These are phyloP conservation scores for Blera fallax DNA, from an alignment of 2,888 invertebrate species.

Conservation along the genomic window DNA sequence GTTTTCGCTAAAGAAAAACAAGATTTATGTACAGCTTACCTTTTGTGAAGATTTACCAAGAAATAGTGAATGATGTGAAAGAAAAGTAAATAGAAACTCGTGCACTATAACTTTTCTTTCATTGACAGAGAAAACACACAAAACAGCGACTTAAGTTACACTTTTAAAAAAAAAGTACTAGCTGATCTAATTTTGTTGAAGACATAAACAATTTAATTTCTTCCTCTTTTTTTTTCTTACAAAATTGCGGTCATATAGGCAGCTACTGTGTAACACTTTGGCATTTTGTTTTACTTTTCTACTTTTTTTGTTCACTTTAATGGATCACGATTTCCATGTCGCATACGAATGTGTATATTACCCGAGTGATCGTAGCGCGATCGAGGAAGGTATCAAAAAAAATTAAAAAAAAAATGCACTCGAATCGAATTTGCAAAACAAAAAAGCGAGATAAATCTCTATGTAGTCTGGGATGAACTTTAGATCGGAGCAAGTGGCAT, in stretches of 20 bases:
- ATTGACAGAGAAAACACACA: constrained; percentile 3
- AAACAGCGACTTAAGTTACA: constrained; percentile 8
- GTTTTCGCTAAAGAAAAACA: not conserved
- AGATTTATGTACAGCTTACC: constrained; percentile 12
- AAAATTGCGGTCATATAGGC: constrained; percentile 54
- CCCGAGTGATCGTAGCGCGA: constrained; percentile 35
- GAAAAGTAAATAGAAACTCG: constrained; percentile 16
- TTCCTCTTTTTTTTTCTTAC: constrained; percentile 30
- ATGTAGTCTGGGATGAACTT: constrained; percentile 62
- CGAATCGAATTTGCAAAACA: constrained; percentile 33
- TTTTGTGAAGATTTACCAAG: constrained; percentile 5
- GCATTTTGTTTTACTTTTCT: constrained; percentile 61
- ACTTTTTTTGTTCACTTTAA: constrained; percentile 53
- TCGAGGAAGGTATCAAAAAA: constrained; percentile 7
- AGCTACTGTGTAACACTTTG: constrained; percentile 67
- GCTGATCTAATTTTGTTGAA: constrained; percentile 28
- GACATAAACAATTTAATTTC: constrained; percentile 44
- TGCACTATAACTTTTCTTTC: not conserved
- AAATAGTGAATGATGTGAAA: not conserved
- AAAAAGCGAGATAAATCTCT: constrained; percentile 21
- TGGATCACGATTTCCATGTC: constrained; percentile 71
- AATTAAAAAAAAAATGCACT: constrained; percentile 12
- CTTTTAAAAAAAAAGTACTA: not conserved
- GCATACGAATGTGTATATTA: constrained; percentile 37
- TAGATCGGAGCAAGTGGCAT: constrained; percentile 68